These are phyloP conservation scores for Callaeas wilsoni DNA, from an alignment of 2,113 vertebrate genomes.

Conservation along the genomic window DNA sequence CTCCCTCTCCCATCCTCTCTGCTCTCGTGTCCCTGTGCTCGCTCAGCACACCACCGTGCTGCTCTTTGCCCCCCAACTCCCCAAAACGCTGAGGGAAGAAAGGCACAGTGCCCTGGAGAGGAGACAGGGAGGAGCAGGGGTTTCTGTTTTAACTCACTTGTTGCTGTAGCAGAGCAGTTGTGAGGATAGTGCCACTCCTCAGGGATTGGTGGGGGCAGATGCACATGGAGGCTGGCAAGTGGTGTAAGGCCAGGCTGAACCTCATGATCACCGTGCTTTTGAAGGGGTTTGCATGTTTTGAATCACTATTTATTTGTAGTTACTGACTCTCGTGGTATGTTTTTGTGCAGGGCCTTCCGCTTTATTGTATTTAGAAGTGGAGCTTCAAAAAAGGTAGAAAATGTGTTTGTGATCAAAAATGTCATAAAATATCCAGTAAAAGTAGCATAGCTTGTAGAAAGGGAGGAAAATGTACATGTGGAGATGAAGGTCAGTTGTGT, in stretches of 20 bases:
- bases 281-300: background rate
- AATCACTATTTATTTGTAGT: background rate
- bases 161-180: background rate
- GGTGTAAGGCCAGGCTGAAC: background rate
- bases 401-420: background rate
- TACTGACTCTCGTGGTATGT: background rate
- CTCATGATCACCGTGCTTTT: background rate
- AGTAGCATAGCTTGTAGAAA: background rate
- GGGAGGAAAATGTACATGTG: background rate
- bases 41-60: background rate
- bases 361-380: background rate
- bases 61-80: background rate
- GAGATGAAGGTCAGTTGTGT: background rate
- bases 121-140: background rate
- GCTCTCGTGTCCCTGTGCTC: rapidly evolving
- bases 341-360: background rate
- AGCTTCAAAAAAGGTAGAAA: background rate
- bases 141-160: background rate
- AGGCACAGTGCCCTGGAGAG: background rate
- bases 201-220: background rate
- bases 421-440: background rate
- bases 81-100: background rate
- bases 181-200: background rate
- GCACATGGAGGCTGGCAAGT: background rate
- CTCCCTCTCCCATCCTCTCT: background rate